Percentiles rank a stretch among this genome's conserved stretches.
phyloP scores from a whole-genome alignment of 1,140 invertebrate species.

The Pollicipes pollicipes region DNA sequence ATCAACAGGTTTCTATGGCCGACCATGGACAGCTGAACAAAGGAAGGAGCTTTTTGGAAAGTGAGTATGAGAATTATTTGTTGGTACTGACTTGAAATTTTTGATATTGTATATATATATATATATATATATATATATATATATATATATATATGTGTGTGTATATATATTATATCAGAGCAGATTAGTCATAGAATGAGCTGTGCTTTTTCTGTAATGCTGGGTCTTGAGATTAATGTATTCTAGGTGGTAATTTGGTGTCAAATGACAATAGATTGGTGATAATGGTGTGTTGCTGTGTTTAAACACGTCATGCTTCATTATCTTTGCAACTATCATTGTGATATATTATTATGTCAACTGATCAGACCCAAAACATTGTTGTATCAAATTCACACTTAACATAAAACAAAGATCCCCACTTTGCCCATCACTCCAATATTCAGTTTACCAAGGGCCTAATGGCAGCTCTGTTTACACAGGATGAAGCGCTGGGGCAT shows the following conservation, averaged over 20 bases:
- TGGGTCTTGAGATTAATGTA: too few species aligned
- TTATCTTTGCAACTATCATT: conserved; percentile 11
- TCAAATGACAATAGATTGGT: too few species aligned
- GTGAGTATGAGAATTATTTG: conserved; percentile 34
- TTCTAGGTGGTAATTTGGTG: too few species aligned
- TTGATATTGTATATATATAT: background rate
- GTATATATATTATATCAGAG: too few species aligned
- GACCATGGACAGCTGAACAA: conserved; percentile 97
- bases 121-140: background rate
- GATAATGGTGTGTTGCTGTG: too few species aligned
- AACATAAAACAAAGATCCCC: too few species aligned
- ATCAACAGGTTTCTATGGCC: conserved; percentile 84
- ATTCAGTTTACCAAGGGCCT: too few species aligned
- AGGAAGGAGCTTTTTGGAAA: conserved; percentile 89
- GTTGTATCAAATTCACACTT: background rate
- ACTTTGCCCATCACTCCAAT: too few species aligned
- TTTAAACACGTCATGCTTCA: too few species aligned
- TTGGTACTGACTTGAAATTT: conserved; percentile 6
- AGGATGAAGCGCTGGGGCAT: conserved; percentile 87
- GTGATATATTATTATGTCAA: background rate
- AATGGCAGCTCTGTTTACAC: background rate
- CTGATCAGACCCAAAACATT: background rate
- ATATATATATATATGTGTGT: too few species aligned
- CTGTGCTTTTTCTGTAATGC: too few species aligned
- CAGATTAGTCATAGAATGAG: too few species aligned